Conservation (phyloP, 2,797 vertebrate genomes). For the Parotocinclus haroldoi region DNA sequence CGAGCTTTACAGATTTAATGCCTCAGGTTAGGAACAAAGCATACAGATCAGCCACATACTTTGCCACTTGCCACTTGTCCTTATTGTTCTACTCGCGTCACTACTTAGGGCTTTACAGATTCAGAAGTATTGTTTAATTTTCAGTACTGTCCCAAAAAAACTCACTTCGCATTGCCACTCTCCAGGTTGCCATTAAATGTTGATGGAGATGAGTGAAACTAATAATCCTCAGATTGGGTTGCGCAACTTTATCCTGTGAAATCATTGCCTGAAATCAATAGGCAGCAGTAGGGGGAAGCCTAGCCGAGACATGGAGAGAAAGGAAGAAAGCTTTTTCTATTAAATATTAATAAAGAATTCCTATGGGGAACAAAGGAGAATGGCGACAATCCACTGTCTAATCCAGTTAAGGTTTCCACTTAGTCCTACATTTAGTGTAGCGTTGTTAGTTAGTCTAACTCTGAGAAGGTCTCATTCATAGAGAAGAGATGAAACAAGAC, state of each 20-base stretch:
- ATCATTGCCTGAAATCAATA: constrained; percentile 71
- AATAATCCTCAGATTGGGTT: constrained; percentile 61
- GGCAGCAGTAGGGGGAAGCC: constrained; percentile 42
- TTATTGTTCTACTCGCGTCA: constrained; percentile 9
- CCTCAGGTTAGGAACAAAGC: constrained; percentile 2
- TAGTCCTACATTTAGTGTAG: constrained; percentile 43
- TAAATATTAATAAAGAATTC: constrained; percentile 70
- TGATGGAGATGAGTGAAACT: constrained; percentile 70
- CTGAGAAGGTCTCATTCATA: constrained; percentile 33
- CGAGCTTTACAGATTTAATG: neutral
- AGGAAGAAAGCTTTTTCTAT: constrained; percentile 57
- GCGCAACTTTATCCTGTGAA: constrained; percentile 41
- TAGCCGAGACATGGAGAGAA: constrained; percentile 20
- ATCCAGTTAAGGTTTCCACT: constrained; percentile 64
- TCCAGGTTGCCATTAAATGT: constrained; percentile 70
- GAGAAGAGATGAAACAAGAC: constrained; percentile 48
- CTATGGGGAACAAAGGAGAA: constrained; percentile 53
- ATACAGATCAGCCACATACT: neutral
- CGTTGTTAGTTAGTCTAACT: constrained; percentile 22
- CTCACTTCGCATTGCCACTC: constrained; percentile 29
- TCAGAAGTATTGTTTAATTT: constrained; percentile 1
- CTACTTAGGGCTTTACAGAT: neutral
- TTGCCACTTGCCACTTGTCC: neutral
- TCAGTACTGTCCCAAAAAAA: constrained; percentile 10
- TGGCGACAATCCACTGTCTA: constrained; percentile 60